A percentile compares a stretch with the other conserved stretches of the same genome.
Evolutionary conservation across 2,888 invertebrate species (phyloP).

Genomic region (Melanotus villosus): DNA sequence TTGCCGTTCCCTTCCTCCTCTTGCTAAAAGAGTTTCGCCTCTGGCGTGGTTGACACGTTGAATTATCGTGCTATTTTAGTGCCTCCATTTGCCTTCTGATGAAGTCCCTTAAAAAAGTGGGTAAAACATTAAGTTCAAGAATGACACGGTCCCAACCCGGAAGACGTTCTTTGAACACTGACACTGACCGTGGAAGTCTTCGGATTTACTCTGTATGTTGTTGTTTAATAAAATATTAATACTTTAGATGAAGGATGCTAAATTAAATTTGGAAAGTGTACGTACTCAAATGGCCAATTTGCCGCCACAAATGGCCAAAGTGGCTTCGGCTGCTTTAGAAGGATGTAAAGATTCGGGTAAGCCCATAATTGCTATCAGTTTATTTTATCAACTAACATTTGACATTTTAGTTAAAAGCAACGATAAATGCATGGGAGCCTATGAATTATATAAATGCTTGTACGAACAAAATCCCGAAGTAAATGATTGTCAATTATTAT

Average conservation of each 20-base stretch:
- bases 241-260: slow-evolving; percentile 35
- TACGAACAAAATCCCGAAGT: neutral
- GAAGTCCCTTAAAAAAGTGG: too few relatives aligned
- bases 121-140: too few relatives aligned
- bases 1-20: too few relatives aligned
- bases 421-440: slow-evolving; percentile 13
- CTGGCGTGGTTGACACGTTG: too few relatives aligned
- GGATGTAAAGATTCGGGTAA: slow-evolving; percentile 36
- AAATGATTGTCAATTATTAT: neutral
- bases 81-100: too few relatives aligned
- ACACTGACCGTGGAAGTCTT: too few relatives aligned
- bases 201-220: too few relatives aligned
- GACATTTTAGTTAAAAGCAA: neutral
- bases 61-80: too few relatives aligned
- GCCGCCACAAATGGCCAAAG: slow-evolving; percentile 10
- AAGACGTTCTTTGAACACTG: too few relatives aligned
- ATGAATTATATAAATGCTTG: slow-evolving; percentile 12
- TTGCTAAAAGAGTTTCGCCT: too few relatives aligned
- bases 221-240: neutral
- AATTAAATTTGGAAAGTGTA: slow-evolving; percentile 20
- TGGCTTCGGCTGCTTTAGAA: neutral
- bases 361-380: neutral
- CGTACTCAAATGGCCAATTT: slow-evolving; percentile 22
- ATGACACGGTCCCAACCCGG: too few relatives aligned
- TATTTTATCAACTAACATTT: too few relatives aligned